phyloP scores from a whole-genome alignment of 2,797 vertebrate genomes.

The Propithecus deckenii region DNA sequence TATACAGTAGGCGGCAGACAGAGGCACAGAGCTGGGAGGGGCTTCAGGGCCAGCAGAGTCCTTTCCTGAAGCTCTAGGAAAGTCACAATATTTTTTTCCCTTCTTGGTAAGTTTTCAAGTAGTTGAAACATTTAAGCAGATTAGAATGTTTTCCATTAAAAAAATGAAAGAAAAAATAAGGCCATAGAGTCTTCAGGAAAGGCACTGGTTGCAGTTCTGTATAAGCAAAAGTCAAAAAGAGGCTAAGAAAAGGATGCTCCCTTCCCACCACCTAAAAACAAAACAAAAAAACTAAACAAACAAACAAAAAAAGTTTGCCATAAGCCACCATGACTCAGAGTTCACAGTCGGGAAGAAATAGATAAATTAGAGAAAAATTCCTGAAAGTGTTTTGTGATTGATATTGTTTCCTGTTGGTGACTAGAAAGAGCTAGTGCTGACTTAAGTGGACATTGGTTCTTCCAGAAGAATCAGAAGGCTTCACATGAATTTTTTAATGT shows the following conservation, averaged over 20 bases:
- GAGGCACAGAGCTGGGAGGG: conserved; percentile 9
- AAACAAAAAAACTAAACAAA: too few species aligned
- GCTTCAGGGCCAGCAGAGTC: conserved; percentile 4
- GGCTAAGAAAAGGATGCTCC: background rate
- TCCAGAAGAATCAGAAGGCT: conserved; percentile 76
- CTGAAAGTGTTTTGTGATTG: conserved; percentile 47
- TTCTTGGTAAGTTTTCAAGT: conserved; percentile 39
- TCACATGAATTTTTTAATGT: conserved; percentile 71
- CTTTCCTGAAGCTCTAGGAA: conserved; percentile 53
- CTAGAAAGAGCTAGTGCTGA: conserved; percentile 61
- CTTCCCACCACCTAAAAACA: fast-evolving
- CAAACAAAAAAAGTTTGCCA: conserved; percentile 42
- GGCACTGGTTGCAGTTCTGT: conserved; percentile 69
- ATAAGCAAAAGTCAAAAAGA: conserved; percentile 58
- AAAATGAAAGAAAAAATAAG: conserved; percentile 26
- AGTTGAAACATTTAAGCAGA: conserved; percentile 72
- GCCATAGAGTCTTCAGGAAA: conserved; percentile 70
- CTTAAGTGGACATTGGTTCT: conserved; percentile 58
- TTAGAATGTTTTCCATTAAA: conserved; percentile 58
- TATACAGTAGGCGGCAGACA: background rate
- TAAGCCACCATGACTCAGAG: background rate
- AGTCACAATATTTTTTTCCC: conserved; percentile 32
- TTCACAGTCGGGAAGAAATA: background rate
- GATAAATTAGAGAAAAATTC: conserved; percentile 54
- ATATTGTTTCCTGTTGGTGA: conserved; percentile 69